Conservation (phyloP, 2,797 vertebrate genomes). For the Eutrigla gurnardus region DNA sequence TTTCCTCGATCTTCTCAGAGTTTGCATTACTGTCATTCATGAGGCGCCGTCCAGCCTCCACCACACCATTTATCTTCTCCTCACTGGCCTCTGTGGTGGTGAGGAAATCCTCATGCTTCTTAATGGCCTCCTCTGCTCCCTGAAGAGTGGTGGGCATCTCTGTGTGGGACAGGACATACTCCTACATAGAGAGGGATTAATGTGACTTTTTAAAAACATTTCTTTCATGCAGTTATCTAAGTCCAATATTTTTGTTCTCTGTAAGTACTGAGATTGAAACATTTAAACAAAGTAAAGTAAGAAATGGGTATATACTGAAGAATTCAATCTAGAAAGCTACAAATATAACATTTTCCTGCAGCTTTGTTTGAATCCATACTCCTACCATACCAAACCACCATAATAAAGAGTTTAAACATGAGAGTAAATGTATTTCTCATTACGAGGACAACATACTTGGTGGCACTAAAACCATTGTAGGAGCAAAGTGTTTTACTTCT, state of each 20-base stretch:
- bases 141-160: constrained; percentile 93
- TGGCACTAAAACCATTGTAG: neutral
- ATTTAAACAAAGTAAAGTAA: constrained; percentile 9
- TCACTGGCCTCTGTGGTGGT: constrained; percentile 94
- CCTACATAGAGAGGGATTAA: constrained; percentile 79
- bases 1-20: constrained; percentile 92
- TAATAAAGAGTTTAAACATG: neutral
- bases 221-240: constrained; percentile 9
- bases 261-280: neutral
- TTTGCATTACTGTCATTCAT: constrained; percentile 89
- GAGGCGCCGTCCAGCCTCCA: constrained; percentile 89
- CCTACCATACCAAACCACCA: neutral
- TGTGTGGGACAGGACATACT: constrained; percentile 92
- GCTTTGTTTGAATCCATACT: constrained; percentile 3
- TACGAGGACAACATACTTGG: neutral
- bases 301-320: neutral
- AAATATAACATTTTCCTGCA: neutral
- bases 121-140: constrained; percentile 91
- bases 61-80: constrained; percentile 90
- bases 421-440: neutral
- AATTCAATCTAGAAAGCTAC: constrained; percentile 3
- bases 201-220: neutral
- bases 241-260: neutral
- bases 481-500: neutral
- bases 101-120: constrained; percentile 94